Evolutionary conservation across 2,113 vertebrate species (phyloP), one percentile per base, ranked within the genome.

Genomic region (Gambusia holbrooki): DNA sequence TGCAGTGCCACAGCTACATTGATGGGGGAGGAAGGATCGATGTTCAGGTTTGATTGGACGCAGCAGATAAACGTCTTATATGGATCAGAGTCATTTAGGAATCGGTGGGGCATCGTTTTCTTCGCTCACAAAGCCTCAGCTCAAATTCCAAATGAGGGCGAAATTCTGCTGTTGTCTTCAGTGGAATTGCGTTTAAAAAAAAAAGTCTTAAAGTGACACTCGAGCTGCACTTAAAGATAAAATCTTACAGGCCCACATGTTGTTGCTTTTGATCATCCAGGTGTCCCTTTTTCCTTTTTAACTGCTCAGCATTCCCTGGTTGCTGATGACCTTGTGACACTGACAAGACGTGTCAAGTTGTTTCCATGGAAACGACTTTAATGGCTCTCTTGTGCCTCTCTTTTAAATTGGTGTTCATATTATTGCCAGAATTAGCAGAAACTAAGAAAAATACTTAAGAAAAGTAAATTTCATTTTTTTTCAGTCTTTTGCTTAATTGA

Each of bases 21-120:
- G 87, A 92, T 71, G 73, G 61, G 33, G 1, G 35, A 76, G 73
- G 63, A 74, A 77, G 76, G 87, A 88, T 90, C 83, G 8, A 89
- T 92, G 80, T 84, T 69, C 22, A 32, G 60, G 81, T 88, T 80
- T 90, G 77, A 92, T 86, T 87, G 87, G 76, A 87, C 83, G 73
- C 62, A 70, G 81, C 83, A 79, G 87, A 90, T 88, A 89, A 87
- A 83, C 84, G 87, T 82, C 83, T 82, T 60, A 14, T 70, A 74
- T 75, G 69, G 73, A 83, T 89, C 79, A 84, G 32, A 80, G 80
- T 82, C 75, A 77, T 78, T 84, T 73, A 73, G 48, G 74, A 81
- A 68, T 73, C 80, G 69, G 66, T 62, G 33, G 65, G 51, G 22
- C 10, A 40, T 61, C 61, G 62, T 40, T 65, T 75, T 72, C 62